Evolutionary conservation across 2,113 vertebrate genomes (phyloP), one percentile per base, ranked within the genome.

Genomic region (Ascaphus truei): DNA sequence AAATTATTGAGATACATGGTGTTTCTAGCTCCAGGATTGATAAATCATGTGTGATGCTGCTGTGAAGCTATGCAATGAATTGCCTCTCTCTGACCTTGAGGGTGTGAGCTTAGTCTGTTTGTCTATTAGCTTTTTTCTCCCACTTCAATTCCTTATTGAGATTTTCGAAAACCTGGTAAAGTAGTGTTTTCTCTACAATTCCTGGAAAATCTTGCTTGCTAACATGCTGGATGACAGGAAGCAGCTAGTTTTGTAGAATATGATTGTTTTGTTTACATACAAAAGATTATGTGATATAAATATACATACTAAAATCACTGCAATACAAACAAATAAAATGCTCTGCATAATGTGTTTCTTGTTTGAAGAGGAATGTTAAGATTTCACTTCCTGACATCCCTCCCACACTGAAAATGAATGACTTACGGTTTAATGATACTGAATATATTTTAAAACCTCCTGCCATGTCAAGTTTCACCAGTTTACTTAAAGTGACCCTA

Each of bases 1-100:
- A 34, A 83, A 83, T 89, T 85, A 91, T 83, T 88, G 83, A 89
- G 84, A 88, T 86, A 68, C 84, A 88, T 83, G 78, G 84, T 88
- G 82, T 91, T 86, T 88, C 75, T 61, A 72, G 74, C 34, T 72
- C 74, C 74, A 51, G 62, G 72, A 88, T 82, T 83, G 87, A 91
- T 89, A 82, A 87, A 86, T 89, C 83, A 83, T 80, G 78, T 85
- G 84, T 86, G 68, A 45, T 76, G 65, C 79, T 81, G 73, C 80
- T 86, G 83, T 75, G 83, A 83, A 85, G 76, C 61, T 73, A 63
- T 81, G 69, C 77, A 88, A 86, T 78, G 68, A 85, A 85, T 86
- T 80, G 75, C 78, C 85, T 81, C 80, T 30, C 79, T 84, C 10
- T 86, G 85, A 89, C 89, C 85, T 91, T 91, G 83, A 56, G 57